phyloP scores from a whole-genome alignment of 2,797 vertebrate species.

The Myotis vivesi region DNA sequence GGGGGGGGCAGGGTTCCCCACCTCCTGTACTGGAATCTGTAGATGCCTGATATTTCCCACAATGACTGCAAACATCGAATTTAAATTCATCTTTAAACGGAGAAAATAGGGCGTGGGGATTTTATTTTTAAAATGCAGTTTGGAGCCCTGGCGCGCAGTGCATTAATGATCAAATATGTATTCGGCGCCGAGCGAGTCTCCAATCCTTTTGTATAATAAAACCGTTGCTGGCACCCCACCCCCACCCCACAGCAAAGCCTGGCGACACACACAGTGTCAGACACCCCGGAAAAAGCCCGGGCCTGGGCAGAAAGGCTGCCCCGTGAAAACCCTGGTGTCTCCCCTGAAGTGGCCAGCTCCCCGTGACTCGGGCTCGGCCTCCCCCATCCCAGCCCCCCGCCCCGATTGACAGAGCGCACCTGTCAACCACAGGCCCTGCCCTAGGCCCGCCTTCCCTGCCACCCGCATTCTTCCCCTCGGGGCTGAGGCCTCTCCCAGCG shows the following conservation, averaged over 20 bases:
- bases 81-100: slow-evolving; percentile 49
- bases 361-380: not conserved
- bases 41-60: slow-evolving; percentile 47
- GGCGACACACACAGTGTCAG: not conserved
- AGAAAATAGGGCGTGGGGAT: slow-evolving; percentile 37
- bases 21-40: slow-evolving; percentile 8
- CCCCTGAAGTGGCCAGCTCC: not conserved
- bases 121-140: slow-evolving; percentile 63
- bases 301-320: not conserved
- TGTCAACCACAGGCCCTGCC: slow-evolving; percentile 67
- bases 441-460: slow-evolving; percentile 30
- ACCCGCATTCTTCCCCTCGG: slow-evolving; percentile 58
- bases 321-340: not conserved
- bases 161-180: slow-evolving; percentile 33
- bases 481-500: slow-evolving; percentile 72
- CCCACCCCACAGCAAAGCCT: not conserved
- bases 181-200: not conserved
- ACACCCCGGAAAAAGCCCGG: not conserved
- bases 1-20: not conserved
- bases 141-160: not conserved
- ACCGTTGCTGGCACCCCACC: not conserved
- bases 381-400: not conserved
- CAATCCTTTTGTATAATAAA: slow-evolving; percentile 31
- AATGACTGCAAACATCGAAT: slow-evolving; percentile 37
- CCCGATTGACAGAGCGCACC: slow-evolving; percentile 69